Conservation (phyloP, 2,113 vertebrate species). For the Gymnobelideus leadbeateri region DNA sequence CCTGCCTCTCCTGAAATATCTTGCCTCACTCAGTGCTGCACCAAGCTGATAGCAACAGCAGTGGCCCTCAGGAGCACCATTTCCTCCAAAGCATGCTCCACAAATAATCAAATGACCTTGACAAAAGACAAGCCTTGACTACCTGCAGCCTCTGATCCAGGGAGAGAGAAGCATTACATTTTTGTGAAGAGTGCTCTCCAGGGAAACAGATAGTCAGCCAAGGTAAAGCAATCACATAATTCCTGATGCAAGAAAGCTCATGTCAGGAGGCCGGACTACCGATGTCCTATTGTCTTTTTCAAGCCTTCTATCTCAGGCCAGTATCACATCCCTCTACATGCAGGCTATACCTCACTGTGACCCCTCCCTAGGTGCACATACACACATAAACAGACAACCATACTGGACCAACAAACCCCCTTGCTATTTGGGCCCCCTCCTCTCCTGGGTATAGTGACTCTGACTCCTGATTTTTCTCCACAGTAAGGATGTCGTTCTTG, state of each 20-base stretch:
- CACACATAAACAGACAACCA: background rate
- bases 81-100: conserved; percentile 58
- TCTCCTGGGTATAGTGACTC: too few species aligned
- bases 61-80: conserved; percentile 21
- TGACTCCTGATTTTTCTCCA: too few species aligned
- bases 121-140: conserved; percentile 55
- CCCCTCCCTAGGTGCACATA: background rate
- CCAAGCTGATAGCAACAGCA: conserved; percentile 43
- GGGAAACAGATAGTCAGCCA: background rate
- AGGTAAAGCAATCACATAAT: background rate
- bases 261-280: background rate
- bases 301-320: background rate
- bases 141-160: conserved; percentile 41
- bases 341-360: background rate
- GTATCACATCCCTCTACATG: background rate
- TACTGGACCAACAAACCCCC: background rate
- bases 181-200: conserved; percentile 7
- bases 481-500: background rate
- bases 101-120: conserved; percentile 67
- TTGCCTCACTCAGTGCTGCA: background rate
- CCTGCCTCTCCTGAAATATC: conserved; percentile 1
- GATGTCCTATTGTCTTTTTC: background rate
- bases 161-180: conserved; percentile 10
- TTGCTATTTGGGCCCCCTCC: too few species aligned
- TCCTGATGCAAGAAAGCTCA: background rate